Percentiles rank a stretch among this genome's conserved stretches.
Conservation (phyloP, 2,797 vertebrate genomes). For the Pampus argenteus region DNA sequence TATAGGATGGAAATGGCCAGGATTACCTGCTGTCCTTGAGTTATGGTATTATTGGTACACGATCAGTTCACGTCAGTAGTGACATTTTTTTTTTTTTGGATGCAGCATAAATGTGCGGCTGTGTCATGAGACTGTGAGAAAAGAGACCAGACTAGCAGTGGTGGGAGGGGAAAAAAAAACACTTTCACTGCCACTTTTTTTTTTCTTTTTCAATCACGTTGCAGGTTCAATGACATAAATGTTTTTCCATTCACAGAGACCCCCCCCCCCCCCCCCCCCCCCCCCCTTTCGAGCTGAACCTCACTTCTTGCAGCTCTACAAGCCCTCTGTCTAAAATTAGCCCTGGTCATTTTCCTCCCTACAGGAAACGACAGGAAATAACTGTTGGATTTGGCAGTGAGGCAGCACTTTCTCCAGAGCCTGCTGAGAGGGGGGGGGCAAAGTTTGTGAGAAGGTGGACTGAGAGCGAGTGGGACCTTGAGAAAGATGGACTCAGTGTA, state of each 20-base stretch:
- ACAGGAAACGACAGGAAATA: constrained; percentile 83
- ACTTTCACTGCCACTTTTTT: constrained; percentile 23
- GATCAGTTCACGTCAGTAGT: background rate
- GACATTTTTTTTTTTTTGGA: background rate
- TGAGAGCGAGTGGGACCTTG: constrained; percentile 45
- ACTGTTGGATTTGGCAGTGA: constrained; percentile 85
- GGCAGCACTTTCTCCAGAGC: constrained; percentile 79
- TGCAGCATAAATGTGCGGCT: background rate
- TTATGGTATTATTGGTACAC: background rate
- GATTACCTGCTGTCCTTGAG: constrained; percentile 22
- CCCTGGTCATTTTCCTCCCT: constrained; percentile 74
- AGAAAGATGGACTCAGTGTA: constrained; percentile 41
- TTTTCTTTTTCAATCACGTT: constrained; percentile 26
- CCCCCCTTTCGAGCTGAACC: constrained; percentile 42
- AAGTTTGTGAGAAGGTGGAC: constrained; percentile 43
- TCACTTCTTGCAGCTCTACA: constrained; percentile 50
- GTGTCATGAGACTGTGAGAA: constrained; percentile 1
- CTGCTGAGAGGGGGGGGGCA: constrained; percentile 46
- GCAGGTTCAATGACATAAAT: constrained; percentile 49
- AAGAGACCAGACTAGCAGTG: constrained; percentile 10
- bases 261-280: constrained; percentile 9
- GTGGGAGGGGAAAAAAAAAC: constrained; percentile 29
- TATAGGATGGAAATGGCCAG: constrained; percentile 1
- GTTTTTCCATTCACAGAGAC: constrained; percentile 50
- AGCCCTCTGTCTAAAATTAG: constrained; percentile 81